Evolutionary conservation across 2,888 invertebrate species (phyloP).

Genomic region (Amiota communis): DNA sequence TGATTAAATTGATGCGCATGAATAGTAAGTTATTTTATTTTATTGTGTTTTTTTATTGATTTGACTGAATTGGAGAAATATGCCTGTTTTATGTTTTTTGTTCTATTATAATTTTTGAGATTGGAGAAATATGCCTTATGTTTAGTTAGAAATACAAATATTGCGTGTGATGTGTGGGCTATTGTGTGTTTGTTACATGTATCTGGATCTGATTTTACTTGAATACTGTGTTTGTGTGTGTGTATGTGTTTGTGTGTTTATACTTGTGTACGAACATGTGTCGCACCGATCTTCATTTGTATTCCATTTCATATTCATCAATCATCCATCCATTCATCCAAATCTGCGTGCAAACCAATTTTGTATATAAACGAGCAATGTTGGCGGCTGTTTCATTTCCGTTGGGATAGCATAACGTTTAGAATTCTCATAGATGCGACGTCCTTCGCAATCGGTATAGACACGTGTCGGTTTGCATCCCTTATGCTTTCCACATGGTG

Average conservation of each 20-base stretch:
- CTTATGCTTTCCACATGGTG: too few species aligned
- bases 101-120: too few species aligned
- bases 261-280: background rate
- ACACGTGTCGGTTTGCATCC: background rate
- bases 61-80: background rate
- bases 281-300: too few species aligned
- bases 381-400: slow-evolving; percentile 66
- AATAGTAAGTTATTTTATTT: slow-evolving; percentile 71
- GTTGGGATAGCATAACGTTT: slow-evolving; percentile 56
- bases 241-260: background rate
- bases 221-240: too few species aligned
- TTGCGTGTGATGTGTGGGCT: too few species aligned
- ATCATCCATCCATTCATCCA: too few species aligned
- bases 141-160: too few species aligned
- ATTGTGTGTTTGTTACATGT: too few species aligned
- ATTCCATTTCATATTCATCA: too few species aligned
- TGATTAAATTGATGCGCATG: slow-evolving; percentile 78
- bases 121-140: too few species aligned
- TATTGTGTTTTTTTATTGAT: background rate
- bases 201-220: too few species aligned
- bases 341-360: slow-evolving; percentile 33
- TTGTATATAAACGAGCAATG: slow-evolving; percentile 54
- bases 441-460: slow-evolving; percentile 52
- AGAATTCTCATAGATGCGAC: slow-evolving; percentile 56
- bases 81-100: background rate